Base-by-base conservation (phyloP, 2,888 invertebrate species). In the Mesodorylaimus sp. region DNA sequence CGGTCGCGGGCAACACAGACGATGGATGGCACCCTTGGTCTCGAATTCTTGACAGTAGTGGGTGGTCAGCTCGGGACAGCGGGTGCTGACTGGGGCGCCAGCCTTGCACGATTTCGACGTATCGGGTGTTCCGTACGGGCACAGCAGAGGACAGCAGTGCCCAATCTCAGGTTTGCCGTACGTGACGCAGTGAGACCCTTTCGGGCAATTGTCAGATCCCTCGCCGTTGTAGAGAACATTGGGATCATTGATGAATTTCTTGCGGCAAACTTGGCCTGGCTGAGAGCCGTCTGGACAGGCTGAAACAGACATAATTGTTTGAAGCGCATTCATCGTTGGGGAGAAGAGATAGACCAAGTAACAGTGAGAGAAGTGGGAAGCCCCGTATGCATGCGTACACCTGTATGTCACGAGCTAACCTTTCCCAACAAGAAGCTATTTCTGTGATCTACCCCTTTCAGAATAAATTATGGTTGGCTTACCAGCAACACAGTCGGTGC, bases 151-250 rank as follows among this genome's bases (percentile, higher is more conserved):
- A 54, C 64, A 64, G 50, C 64, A 64, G 50, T 63, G 64, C 1
- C 64, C 64, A 36, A 63, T 60, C 54, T 60, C 60, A 1, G 65
- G 65, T 48, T 61, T 61, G 21, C 64, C 64, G 53, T 63, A 64
- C 3, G 62, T 62, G 48, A 60, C 63, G 51, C 64, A 64, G 21
- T 26, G 19, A n/a, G 53, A 56, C n/a, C 60, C 57, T 19, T 53
- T 42, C 5, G 61, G 56, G 26, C 60, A 60, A 37, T 57, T 59
- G 53, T 60, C 61, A 2, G 61, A 61, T 32, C 58, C 59, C 10
- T 62, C 62, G 16, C 32, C 16, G 16, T 32, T 32, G 10, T 19
- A 36, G 5, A 46, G 5, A 16, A 37, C 19, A 19, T 37, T 25
- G 5, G 23, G 44, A 19, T 37, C 47, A 3, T 19, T 19, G 21